Base-by-base conservation (phyloP, 2,113 vertebrate species). In the Ciconia stormi region DNA sequence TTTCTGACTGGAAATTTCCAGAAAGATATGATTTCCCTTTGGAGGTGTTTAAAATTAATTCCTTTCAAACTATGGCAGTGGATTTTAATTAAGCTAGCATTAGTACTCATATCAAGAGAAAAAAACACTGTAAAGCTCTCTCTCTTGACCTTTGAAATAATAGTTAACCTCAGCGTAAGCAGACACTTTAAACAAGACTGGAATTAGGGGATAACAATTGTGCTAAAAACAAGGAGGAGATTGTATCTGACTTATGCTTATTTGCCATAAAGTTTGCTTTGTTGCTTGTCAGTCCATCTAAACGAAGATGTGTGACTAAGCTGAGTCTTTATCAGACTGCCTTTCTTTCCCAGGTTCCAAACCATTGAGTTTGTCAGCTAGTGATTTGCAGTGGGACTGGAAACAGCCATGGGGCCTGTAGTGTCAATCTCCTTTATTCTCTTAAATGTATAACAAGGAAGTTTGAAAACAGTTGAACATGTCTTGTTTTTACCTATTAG, bases 21-120 rank as follows among this genome's bases (percentile, higher is more conserved):
- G 66, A 82, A 87, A 36, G 3, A 16, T 47, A 76, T 8, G 1
- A 29, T 94, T 92, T 91, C 55, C 22, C 44, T 81, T 63, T 40
- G 20, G 53, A 70, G 8, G 3, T 67, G 30, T 80, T 89, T 82
- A 95, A 74, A 94, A 63, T 82, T 77, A 90, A 88, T 94, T 38
- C 36, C 29, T 88, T 95, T 85, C 2, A 21, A 53, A 42, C 61
- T 32, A 49, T 8, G 3, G 23, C 34, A 42, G 40, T 58, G 34
- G 72, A 76, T 95, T 95, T 97, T 87, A 95, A 95, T 97, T 89
- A 93, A 94, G 12, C 3, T 40, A 56, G 40, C 47, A 86, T 89
- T 91, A 93, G 82, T 44, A 34, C 16, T 38, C 11, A 27, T 50
- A 61, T 94, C 89, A 94, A 72, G 63, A 88, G 29, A 65, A 84